Base-by-base conservation (phyloP, 2,888 invertebrate species). In the Silvanus unidentatus region DNA sequence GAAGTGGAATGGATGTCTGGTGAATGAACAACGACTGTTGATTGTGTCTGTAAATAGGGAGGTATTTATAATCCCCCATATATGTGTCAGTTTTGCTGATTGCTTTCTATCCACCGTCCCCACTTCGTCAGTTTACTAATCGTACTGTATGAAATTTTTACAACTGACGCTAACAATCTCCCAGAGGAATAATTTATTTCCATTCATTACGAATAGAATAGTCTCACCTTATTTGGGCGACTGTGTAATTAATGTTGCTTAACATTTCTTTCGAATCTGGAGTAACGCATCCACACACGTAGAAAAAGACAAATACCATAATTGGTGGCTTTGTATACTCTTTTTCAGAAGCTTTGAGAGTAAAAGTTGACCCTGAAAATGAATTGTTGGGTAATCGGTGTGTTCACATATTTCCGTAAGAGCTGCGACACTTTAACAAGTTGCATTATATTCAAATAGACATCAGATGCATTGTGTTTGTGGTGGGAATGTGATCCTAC, bases 1-100 rank as follows among this genome's bases (percentile, higher is more conserved):
- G 47, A 48, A 53, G 45, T 56, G 49, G 13, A 4, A 32, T 44
- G 28, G 42, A 47, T 48, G 38, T 22, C 22, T 22, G 3, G 32
- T 48, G 48, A 44, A 50, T 53, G 57, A 59, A 55, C 54, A 61
- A 61, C 64, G 62, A 68, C 66, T 68, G 68, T 56, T 66, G 57
- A 35, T 49, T 37, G 28, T 46, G 44, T 43, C 47, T 41, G 35
- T 14, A 50, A 50, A 44, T 39, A 46, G 42, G 45, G 48, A 47
- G 41, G 49, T 60, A 59, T 62, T 59, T 62, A 59, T 58, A 56
- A 43, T 48, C 38, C 47, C 46, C 45, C 49, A 45, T 45, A 56
- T 59, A 56, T 58, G 49, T 53, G 54, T 52, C 58, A 54, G 52
- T 55, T 51, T 52, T 50, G 43, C 43, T 49, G 52, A 43, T 51